Conservation (phyloP, 2,888 invertebrate genomes). For the Tachina fera region DNA sequence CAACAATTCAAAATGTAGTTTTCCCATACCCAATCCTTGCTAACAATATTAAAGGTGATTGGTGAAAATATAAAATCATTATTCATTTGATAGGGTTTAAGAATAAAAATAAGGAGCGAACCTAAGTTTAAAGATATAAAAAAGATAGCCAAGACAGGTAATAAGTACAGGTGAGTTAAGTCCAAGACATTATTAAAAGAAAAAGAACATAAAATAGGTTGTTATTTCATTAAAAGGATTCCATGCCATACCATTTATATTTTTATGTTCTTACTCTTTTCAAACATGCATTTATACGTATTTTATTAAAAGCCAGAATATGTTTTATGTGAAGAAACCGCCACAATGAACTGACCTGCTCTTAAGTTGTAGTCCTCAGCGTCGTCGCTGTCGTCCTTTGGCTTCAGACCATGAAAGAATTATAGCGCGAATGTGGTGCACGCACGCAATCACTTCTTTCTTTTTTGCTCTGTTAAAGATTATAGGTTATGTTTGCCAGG, state of each 20-base stretch:
- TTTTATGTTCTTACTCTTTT: background rate
- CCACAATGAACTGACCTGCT: conserved; percentile 41
- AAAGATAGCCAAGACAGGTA: conserved; percentile 52
- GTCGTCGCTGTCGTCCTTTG: background rate
- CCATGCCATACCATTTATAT: conserved; percentile 49
- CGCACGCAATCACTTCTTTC: conserved; percentile 55
- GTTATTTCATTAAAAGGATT: conserved; percentile 63
- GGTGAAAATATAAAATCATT: conserved; percentile 58
- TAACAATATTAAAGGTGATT: conserved; percentile 51
- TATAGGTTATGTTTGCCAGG: conserved; percentile 65
- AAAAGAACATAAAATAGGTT: conserved; percentile 53
- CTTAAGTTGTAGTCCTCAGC: conserved; percentile 29
- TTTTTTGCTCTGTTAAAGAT: conserved; percentile 53
- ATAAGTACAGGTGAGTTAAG: conserved; percentile 64
- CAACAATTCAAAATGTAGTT: background rate
- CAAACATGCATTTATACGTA: conserved; percentile 24
- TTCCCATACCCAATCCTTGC: conserved; percentile 11
- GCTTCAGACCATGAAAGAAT: conserved; percentile 67
- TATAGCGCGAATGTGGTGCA: conserved; percentile 69
- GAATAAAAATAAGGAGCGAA: conserved; percentile 3
- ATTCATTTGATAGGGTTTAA: conserved; percentile 56
- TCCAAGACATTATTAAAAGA: conserved; percentile 56
- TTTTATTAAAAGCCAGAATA: conserved; percentile 54
- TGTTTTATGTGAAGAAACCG: conserved; percentile 39
- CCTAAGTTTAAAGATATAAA: background rate